A percentile compares a stretch with the other conserved stretches of the same genome.
phyloP scores from a whole-genome alignment of 2,797 vertebrate genomes.

The Vespertilio murinus region DNA sequence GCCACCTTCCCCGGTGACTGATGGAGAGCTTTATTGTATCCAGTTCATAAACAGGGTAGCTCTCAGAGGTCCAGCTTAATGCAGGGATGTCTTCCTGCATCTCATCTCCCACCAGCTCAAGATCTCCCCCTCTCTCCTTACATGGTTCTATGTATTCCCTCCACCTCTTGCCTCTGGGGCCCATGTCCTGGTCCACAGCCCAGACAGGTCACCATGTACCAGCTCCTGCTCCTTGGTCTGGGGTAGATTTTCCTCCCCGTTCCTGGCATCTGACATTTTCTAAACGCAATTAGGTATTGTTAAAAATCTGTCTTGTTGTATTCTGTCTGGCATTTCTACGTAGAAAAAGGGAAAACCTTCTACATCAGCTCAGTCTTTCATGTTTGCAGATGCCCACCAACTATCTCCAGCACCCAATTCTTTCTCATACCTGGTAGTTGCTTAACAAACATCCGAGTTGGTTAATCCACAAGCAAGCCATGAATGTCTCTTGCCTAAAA shows the following conservation, averaged over 20 bases:
- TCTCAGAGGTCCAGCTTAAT: not conserved
- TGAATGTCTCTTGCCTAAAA: not conserved
- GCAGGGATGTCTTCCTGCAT: not conserved
- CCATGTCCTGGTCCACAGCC: accelerated
- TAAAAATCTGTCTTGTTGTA: not conserved
- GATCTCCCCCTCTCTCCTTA: not conserved
- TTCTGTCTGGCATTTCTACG: not conserved
- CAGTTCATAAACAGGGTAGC: not conserved
- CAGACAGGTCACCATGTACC: not conserved
- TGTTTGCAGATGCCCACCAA: not conserved
- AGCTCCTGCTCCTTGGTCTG: not conserved
- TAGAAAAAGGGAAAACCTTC: conserved; percentile 31
- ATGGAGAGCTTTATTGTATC: not conserved
- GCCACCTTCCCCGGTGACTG: not conserved
- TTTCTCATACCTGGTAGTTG: not conserved
- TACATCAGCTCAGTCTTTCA: not conserved
- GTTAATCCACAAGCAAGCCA: not conserved
- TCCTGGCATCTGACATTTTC: conserved; percentile 18
- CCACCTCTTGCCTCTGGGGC: not conserved
- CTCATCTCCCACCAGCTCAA: not conserved
- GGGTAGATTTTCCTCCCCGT: conserved; percentile 6
- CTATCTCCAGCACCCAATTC: not conserved
- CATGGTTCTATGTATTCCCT: not conserved
- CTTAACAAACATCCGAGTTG: not conserved
- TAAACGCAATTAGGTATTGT: conserved; percentile 50